Evolutionary conservation across 1,140 invertebrate species (phyloP), one percentile per base, ranked within the genome.

Genomic region (Armadillidium nasatum): DNA sequence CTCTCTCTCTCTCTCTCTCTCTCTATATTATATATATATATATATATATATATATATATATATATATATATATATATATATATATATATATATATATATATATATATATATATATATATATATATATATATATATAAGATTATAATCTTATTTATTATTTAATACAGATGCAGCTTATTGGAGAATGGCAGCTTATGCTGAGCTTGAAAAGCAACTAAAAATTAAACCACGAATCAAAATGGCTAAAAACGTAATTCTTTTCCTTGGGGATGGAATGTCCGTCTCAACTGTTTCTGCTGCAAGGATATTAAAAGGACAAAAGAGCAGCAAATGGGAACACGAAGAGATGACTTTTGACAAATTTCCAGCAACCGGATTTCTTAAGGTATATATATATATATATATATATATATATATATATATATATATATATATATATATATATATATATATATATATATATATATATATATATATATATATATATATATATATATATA

Each of bases 251-350:
- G 87, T 93, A n/a, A 89, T 94, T 44, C 84, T 94, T 66, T 91
- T 93, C 81, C 87, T 94, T 6, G 92, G 92, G 0, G 92, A 94
- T 84, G 93, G 92, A 10, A 92, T 93, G 89, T 91, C 92, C 22
- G 85, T 92, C 67, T 87, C 90, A 0, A 93, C 92, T 0, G 86
- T 91, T 0, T 92, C 92, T 0, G 91, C 92, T 0, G 89, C 90
- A 1, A 85, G 92, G 75, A 92, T 93, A 72, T 86, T 89, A 72
- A 87, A 88, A 81, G 91, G 90, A 0, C 90, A 92, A 82, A 83
- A 85, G 0, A 77, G 69, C 0, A 76, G 81, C 7, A 43, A 73
- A 10, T 75, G 66, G 60, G 81, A 81, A 45, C 77, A 80, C 67
- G 67, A 78, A 72, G 76, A 74, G 15, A 75, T 81, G 71, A 69